Conservation (phyloP, 2,113 vertebrate genomes). For the Callochromis pleurospilus region DNA sequence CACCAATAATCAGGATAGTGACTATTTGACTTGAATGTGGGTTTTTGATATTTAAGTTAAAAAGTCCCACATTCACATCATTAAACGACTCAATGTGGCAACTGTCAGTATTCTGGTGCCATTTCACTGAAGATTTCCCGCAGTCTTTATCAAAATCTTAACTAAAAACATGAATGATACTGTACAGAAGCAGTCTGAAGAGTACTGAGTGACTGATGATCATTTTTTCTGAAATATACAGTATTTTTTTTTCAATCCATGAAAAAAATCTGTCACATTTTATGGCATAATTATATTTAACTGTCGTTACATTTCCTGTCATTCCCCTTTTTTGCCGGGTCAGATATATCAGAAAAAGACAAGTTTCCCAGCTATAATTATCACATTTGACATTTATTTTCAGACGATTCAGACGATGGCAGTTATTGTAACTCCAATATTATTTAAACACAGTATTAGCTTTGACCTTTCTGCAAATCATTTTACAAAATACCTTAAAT, state of each 20-base stretch:
- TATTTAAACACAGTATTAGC: background rate
- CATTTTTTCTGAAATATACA: background rate
- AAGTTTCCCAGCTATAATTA: background rate
- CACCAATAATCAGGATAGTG: background rate
- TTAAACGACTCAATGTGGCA: background rate
- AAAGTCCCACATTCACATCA: background rate
- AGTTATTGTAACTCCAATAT: background rate
- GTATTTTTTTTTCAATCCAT: background rate
- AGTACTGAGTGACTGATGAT: background rate
- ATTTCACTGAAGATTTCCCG: background rate
- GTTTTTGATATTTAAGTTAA: background rate
- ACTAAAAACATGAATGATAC: background rate
- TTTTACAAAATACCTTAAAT: background rate
- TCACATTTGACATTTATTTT: background rate
- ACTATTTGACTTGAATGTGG: background rate
- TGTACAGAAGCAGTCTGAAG: background rate
- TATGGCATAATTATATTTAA: background rate
- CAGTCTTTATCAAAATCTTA: background rate
- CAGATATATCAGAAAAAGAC: background rate
- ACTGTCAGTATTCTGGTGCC: background rate
- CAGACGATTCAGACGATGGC: accelerated
- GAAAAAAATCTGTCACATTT: background rate
- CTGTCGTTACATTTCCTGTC: background rate
- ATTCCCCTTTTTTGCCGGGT: background rate
- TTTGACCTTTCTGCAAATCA: background rate